Evolutionary conservation across 2,888 invertebrate genomes (phyloP), one percentile per base, ranked within the genome.

Genomic region (Tiliacea aurago): DNA sequence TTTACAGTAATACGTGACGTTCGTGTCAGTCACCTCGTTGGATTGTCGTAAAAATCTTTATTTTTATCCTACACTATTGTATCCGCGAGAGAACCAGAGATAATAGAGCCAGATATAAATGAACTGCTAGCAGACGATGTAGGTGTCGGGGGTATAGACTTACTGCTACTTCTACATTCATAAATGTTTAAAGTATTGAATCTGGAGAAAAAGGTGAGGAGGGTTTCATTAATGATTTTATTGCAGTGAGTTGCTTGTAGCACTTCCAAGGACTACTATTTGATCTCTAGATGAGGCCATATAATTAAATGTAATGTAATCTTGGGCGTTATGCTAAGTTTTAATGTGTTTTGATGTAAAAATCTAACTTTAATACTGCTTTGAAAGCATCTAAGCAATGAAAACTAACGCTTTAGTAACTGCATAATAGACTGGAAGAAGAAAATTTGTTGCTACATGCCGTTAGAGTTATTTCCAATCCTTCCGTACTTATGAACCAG

Each of bases 11-110:
- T 64, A 56, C 37, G 72, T 75, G 76, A 86, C 63, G 64, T 33
- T 2, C 43, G 79, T 86, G 84, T 84, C 84, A 86, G 53, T 86
- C 86, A 86, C 78, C 82, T 79, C 82, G 80, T 73, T 72, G 61
- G 73, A 53, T 59, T 73, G 79, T 84, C 86, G 84, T 86, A 84
- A 84, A 84, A 84, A 77, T 68, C 64, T 78, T 76, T 84, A 86
- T 84, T 84, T 84, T 86, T 84, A 68, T 68, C 73, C 63, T 76
- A 58, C 69, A 55, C 86, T 78, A 81, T 86, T 76, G 78, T 84
- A 59, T 80, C 69, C 47, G 43, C 59, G 61, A 33, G 62, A 80
- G 63, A 80, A 71, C 70, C 45, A 51, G 55, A 73, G 83, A 79
- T 79, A 58, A 51, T 49, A 43, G 59, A 68, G 53, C 23, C 59